phyloP scores from a whole-genome alignment of 2,797 vertebrate genomes.

The Labroides dimidiatus region DNA sequence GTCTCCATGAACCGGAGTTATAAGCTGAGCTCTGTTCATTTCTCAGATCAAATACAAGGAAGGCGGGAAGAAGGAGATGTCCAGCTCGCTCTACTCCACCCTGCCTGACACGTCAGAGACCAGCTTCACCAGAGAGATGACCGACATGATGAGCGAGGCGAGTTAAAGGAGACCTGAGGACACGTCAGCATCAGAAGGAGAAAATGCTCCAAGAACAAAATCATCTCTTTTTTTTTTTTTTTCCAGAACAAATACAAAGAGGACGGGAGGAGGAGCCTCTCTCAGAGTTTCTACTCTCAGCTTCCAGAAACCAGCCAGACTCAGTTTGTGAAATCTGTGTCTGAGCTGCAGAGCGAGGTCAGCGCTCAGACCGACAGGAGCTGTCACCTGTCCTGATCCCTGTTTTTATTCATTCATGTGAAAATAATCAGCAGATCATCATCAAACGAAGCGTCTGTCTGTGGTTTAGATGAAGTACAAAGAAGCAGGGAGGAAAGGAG shows the following conservation, averaged over 20 bases:
- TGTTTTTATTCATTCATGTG: too few species aligned
- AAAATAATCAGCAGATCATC: not conserved
- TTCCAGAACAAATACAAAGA: constrained; percentile 86
- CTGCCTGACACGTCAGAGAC: constrained; percentile 54
- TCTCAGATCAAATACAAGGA: constrained; percentile 83
- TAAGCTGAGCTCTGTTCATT: not conserved
- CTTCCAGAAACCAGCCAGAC: constrained; percentile 70
- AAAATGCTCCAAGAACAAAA: not conserved
- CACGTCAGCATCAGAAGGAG: too few species aligned
- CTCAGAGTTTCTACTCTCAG: constrained; percentile 82
- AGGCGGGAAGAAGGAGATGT: constrained; percentile 43
- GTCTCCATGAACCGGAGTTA: too few species aligned
- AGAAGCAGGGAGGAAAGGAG: constrained; percentile 82
- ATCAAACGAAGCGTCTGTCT: not conserved
- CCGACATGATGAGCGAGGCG: constrained; percentile 57
- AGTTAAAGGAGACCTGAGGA: too few species aligned
- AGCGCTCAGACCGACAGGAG: not conserved
- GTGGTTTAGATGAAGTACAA: constrained; percentile 88
- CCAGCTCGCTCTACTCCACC: constrained; percentile 62
- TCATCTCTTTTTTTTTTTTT: not conserved
- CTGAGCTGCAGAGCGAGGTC: constrained; percentile 88
- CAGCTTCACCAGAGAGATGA: constrained; percentile 55
- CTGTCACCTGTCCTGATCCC: too few species aligned
- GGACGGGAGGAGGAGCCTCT: constrained; percentile 36
- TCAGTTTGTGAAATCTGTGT: constrained; percentile 62